Conservation (phyloP, 2,888 invertebrate genomes). For the Keiferia lycopersicella region DNA sequence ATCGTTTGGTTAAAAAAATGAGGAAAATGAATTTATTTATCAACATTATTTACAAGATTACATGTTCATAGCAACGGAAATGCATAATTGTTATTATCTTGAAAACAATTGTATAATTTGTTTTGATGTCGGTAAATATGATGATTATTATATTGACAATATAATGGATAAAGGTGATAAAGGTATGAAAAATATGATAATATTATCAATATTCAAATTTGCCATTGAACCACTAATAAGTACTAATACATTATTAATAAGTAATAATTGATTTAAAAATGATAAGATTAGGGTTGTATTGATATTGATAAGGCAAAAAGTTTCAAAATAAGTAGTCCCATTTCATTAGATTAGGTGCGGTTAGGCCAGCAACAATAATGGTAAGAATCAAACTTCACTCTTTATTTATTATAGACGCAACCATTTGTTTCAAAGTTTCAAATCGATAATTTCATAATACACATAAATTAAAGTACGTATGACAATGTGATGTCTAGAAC, state of each 20-base stretch:
- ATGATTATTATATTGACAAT: conserved; percentile 2
- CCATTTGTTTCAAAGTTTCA: too few species aligned
- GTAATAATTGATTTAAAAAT: conserved; percentile 34
- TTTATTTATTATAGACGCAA: background rate
- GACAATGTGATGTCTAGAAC: too few species aligned
- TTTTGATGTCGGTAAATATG: background rate
- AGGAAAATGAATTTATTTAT: too few species aligned
- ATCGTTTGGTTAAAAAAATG: too few species aligned
- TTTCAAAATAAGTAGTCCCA: conserved; percentile 27
- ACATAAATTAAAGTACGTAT: too few species aligned
- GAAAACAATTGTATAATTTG: background rate
- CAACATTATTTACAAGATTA: too few species aligned
- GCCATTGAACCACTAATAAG: conserved; percentile 25
- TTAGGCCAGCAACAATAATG: conserved; percentile 57
- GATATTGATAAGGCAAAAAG: conserved; percentile 44
- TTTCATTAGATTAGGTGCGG: conserved; percentile 39
- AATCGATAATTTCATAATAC: too few species aligned
- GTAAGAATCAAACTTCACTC: conserved; percentile 46
- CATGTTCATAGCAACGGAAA: background rate
- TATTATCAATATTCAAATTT: background rate
- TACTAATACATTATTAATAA: background rate
- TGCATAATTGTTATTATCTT: background rate
- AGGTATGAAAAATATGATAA: background rate
- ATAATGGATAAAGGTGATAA: background rate
- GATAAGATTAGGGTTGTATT: conserved; percentile 55